Base-by-base conservation (phyloP, 2,888 invertebrate species). In the Liodrosophila aerea region DNA sequence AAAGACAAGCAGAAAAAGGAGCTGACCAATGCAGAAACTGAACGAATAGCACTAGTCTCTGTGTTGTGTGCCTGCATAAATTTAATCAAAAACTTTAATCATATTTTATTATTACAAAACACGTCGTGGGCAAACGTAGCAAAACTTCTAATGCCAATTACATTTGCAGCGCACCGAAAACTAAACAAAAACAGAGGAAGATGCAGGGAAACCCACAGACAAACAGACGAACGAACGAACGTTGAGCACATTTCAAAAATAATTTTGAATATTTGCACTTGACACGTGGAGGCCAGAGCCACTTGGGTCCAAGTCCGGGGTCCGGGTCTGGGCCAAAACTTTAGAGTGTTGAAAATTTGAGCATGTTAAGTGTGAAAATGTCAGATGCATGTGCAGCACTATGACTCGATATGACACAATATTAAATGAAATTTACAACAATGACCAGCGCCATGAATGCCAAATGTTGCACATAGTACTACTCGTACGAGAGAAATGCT, bases 71-170 rank as follows among this genome's bases (percentile, higher is more conserved):
- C 76, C 68, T 73, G 81, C 81, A 82, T 82, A 82, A 82, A 82
- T 82, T 82, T 82, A 82, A 85, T 85, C 82, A 82, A 85, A 85
- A 82, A 82, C 82, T 82, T 82, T 82, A 82, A 82, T 84, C 82
- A 82, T 82, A 85, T 84, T 82, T 82, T 82, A 80, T 85, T 84
- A 84, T 82, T 84, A 81, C 85, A 81, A 77, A 81, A 81, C 84
- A 81, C 81, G 84, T 77, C 81, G 75, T 74, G 74, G 77, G 61
- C 75, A 66, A 73, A 73, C 58, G 64, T 53, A 37, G 67, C 56
- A 66, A 80, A 74, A 75, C 75, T 81, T 68, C 80, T 80, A 83
- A 83, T 81, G 80, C 75, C 83, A 83, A 81, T 81, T 83, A 83
- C 83, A 81, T 72, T 81, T 81, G 75, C 78, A 78, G 70, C 56